Evolutionary conservation across 2,797 vertebrate genomes (phyloP), one percentile per base, ranked within the genome.

Genomic region (Poecilia velifera): DNA sequence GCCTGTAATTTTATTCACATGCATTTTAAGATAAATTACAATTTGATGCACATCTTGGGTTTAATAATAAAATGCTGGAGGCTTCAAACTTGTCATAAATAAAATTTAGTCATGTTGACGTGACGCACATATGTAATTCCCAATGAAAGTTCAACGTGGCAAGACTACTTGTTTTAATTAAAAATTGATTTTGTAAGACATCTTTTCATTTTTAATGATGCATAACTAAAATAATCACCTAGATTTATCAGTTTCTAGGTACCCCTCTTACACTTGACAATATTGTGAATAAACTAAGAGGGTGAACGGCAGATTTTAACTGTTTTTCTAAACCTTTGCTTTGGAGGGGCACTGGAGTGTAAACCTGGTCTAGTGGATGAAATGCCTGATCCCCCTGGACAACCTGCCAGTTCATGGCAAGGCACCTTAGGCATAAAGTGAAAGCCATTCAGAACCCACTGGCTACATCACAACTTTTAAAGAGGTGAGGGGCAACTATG

Each of bases 11-110:
- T 88, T 72, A 85, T 87, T 79, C 83, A 72, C 71, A 68, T 87
- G 78, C 78, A 84, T 91, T 78, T 83, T 53, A 51, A 83, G 81
- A 82, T 82, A 81, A 83, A 91, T 86, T 89, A 74, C 81, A 86
- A 76, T 80, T 59, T 64, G 70, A 79, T 87, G 57, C 81, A 76
- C 28, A 79, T 82, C 74, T 79, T 57, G 39, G 53, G 12, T 83
- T 74, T 83, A 36, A 79, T 80, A 73, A 49, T 74, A 53, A 43
- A 77, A 79, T 31, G 22, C n/a, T 43, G 53, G 22, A 59, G 64
- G 55, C 49, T 82, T 86, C 86, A n/a, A 71, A 71, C 77, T 78
- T 16, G 75, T 73, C 68, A 76, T 79, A 86, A 85, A 71, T 83
- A 0, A 68, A 83, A 77, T 82, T 45, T 22, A 3, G 49, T 79